phyloP scores from a whole-genome alignment of 2,888 invertebrate species.

The Ligdia adustata region DNA sequence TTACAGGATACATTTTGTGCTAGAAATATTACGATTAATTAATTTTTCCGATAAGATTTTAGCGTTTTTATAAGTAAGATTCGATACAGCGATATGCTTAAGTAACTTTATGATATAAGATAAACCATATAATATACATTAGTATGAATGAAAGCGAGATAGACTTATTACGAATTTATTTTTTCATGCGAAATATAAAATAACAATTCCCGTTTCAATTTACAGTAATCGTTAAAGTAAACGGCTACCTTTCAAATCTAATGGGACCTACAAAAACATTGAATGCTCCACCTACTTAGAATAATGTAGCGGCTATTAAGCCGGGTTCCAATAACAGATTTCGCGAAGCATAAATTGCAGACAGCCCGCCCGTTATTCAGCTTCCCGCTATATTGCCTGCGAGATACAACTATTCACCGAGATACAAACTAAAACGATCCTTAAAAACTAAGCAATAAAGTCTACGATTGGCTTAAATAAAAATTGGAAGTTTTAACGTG shows the following conservation, averaged over 20 bases:
- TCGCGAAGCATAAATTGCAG: conserved; percentile 57
- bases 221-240: conserved; percentile 24
- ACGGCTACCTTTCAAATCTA: conserved; percentile 12
- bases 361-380: conserved; percentile 54
- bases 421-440: conserved; percentile 36
- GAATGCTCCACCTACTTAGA: conserved; percentile 42
- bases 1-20: too few relatives aligned
- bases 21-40: too few relatives aligned
- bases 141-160: too few relatives aligned
- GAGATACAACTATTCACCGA: conserved; percentile 41
- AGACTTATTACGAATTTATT: too few relatives aligned
- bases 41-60: too few relatives aligned
- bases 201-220: conserved; percentile 1
- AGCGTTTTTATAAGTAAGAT: too few relatives aligned
- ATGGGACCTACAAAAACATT: conserved; percentile 29
- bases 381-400: conserved; percentile 49
- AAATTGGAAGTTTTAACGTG: conserved; percentile 48
- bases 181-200: too few relatives aligned
- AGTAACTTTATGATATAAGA: too few relatives aligned
- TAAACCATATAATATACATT: too few relatives aligned
- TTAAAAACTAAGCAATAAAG: conserved; percentile 31
- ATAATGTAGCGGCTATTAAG: conserved; percentile 48
- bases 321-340: conserved; percentile 57
- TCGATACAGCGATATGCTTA: too few relatives aligned
- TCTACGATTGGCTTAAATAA: conserved; percentile 19